Evolutionary conservation across 2,797 vertebrate species (phyloP).

Genomic region (Enteromius viviparus): DNA sequence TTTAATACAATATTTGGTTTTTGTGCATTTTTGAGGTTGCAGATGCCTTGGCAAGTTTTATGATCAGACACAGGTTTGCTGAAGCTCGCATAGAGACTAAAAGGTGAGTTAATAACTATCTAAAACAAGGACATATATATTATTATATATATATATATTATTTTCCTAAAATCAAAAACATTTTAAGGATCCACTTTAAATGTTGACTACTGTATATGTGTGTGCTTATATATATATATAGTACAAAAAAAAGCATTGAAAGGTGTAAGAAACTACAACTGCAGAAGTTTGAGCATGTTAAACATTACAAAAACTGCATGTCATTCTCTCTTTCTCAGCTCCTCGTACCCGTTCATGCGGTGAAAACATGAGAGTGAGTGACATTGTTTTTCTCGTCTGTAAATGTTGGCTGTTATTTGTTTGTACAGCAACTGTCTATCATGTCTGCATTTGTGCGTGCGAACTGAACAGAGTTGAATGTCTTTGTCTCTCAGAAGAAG

Average conservation of each 20-base stretch:
- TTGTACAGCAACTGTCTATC: neutral
- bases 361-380: constrained; percentile 55
- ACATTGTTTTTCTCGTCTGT: neutral
- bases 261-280: too few species aligned
- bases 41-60: constrained; percentile 68
- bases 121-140: neutral
- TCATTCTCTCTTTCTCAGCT: constrained; percentile 46
- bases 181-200: neutral
- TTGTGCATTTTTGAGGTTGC: constrained; percentile 59
- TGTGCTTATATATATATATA: neutral
- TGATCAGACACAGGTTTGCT: constrained; percentile 72
- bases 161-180: too few species aligned
- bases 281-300: neutral
- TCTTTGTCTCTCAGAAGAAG: neutral
- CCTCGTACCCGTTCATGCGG: constrained; percentile 57
- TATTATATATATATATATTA: too few species aligned
- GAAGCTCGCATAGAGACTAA: constrained; percentile 64
- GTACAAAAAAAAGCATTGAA: neutral
- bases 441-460: neutral
- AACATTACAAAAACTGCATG: neutral
- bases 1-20: neutral
- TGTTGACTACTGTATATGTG: neutral
- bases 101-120: constrained; percentile 55
- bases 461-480: too few species aligned
- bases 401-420: neutral